Conservation (phyloP, 2,113 vertebrate genomes). For the Peucedramus taeniatus region DNA sequence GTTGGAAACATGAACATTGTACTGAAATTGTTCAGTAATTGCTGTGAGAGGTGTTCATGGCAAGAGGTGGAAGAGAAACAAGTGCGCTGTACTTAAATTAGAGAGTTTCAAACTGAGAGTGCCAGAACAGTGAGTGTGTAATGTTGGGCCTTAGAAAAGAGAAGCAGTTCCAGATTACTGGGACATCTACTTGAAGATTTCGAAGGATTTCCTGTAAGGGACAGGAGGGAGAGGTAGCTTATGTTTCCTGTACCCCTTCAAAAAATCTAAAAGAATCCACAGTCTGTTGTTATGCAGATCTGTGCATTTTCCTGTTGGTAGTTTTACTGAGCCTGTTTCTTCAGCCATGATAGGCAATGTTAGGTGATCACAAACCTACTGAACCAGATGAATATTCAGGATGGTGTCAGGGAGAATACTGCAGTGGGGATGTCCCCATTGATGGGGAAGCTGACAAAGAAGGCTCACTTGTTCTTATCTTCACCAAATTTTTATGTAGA, state of each 20-base stretch:
- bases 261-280: neutral
- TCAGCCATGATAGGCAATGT: neutral
- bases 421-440: neutral
- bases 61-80: neutral
- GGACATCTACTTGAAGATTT: neutral
- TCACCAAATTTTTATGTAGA: neutral
- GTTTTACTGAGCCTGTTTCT: neutral
- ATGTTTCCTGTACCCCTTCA: neutral
- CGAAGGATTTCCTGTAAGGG: neutral
- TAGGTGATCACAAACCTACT: neutral
- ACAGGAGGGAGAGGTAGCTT: neutral
- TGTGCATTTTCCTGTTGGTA: neutral
- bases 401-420: neutral
- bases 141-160: neutral
- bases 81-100: neutral
- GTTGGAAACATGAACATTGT: neutral
- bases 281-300: rapidly evolving
- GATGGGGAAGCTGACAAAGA: neutral
- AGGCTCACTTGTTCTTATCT: neutral
- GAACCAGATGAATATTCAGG: neutral
- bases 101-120: neutral
- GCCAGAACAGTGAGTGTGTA: neutral
- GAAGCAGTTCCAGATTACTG: neutral
- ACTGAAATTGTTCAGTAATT: neutral
- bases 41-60: neutral